Percentiles rank a stretch among this genome's conserved stretches.
Evolutionary conservation across 1,140 invertebrate species (phyloP).

Genomic region (Drosophila lacteicornis): DNA sequence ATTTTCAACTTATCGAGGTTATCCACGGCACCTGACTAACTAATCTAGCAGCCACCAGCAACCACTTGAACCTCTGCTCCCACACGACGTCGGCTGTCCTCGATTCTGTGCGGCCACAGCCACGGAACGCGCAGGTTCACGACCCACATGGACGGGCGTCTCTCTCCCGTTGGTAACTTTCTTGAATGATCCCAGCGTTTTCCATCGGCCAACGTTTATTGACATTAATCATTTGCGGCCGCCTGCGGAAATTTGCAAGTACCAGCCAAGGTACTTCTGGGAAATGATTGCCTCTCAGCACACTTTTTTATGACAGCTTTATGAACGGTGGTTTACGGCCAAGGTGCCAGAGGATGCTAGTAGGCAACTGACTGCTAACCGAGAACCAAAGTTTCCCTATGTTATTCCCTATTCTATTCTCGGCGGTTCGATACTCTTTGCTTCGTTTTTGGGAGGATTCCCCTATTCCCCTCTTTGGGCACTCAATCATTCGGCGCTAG

Average conservation of each 20-base stretch:
- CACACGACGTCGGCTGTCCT: constrained; percentile 72
- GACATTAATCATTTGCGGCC: constrained; percentile 78
- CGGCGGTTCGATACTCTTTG: constrained; percentile 3
- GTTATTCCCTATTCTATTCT: constrained; percentile 1
- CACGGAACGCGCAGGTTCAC: constrained; percentile 58
- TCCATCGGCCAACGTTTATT: constrained; percentile 60
- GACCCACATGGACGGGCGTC: constrained; percentile 59
- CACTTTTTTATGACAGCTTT: constrained; percentile 44
- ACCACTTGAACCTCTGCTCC: constrained; percentile 73
- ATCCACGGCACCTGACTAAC: constrained; percentile 47
- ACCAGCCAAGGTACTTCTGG: constrained; percentile 45
- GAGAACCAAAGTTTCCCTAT: constrained; percentile 8
- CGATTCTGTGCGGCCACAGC: constrained; percentile 42
- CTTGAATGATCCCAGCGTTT: constrained; percentile 56
- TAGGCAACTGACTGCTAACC: neutral
- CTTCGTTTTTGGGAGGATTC: neutral
- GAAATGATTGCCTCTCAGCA: constrained; percentile 52
- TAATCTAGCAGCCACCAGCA: constrained; percentile 15
- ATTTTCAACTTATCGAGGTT: constrained; percentile 66
- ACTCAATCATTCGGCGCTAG: constrained; percentile 49
- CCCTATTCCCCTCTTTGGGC: neutral
- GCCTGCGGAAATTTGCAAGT: constrained; percentile 79
- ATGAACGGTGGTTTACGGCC: constrained; percentile 25
- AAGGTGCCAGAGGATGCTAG: constrained; percentile 6
- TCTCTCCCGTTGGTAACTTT: constrained; percentile 14